Conservation (phyloP, 2,888 invertebrate genomes). For the Piscicola geometra region DNA sequence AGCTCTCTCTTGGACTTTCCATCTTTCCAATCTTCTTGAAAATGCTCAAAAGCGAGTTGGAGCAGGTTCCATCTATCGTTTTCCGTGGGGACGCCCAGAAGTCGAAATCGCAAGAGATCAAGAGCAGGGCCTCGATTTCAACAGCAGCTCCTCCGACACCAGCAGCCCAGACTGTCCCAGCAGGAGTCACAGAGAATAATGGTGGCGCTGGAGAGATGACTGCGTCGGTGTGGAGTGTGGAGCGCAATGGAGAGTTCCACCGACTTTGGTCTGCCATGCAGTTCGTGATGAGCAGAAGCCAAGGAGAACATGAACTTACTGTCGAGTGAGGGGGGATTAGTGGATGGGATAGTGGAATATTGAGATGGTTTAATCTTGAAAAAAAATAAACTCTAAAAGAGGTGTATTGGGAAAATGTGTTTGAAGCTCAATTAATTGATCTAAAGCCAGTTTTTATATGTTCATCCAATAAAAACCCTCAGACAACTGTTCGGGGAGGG, state of each 20-base stretch:
- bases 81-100: constrained; percentile 33
- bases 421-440: too few relatives aligned
- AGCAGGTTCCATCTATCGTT: constrained; percentile 22
- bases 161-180: too few relatives aligned
- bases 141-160: too few relatives aligned
- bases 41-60: constrained; percentile 59
- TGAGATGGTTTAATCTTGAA: too few relatives aligned
- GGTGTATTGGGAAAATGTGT: too few relatives aligned
- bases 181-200: too few relatives aligned
- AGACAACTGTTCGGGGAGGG: constrained; percentile 92
- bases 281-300: constrained; percentile 92
- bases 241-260: constrained; percentile 71
- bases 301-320: constrained; percentile 53
- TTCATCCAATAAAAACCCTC: constrained; percentile 1
- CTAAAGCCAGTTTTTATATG: too few relatives aligned
- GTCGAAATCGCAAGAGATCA: not conserved
- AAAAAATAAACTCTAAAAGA: too few relatives aligned
- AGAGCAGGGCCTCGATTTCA: too few relatives aligned
- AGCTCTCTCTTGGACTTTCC: constrained; percentile 89
- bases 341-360: not conserved
- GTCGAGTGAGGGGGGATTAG: constrained; percentile 42
- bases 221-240: constrained; percentile 62
- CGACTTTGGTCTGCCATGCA: constrained; percentile 87
- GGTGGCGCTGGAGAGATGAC: constrained; percentile 59
- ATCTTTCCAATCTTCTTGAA: constrained; percentile 88